Evolutionary conservation across 2,113 vertebrate species (phyloP).

Genomic region (Podarcis muralis): DNA sequence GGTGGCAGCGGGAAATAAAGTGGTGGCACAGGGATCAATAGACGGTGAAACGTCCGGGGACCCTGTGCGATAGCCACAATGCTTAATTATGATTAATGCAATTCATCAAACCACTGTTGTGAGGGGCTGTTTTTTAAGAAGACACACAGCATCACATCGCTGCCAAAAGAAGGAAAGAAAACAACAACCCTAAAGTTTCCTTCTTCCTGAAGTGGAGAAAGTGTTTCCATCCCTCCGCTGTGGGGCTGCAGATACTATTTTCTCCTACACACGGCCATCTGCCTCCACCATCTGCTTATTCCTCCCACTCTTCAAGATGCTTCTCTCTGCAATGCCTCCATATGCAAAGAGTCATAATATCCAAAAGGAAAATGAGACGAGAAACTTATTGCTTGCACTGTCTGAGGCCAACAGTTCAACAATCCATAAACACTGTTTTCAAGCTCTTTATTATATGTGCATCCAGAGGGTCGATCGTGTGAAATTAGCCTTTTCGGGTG

Average conservation of each 20-base stretch:
- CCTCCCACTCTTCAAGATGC: constrained; percentile 49
- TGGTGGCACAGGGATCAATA: too few relatives aligned
- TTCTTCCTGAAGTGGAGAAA: neutral
- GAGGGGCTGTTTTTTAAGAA: too few relatives aligned
- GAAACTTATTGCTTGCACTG: constrained; percentile 28
- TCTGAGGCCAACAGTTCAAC: constrained; percentile 38
- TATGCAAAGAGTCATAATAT: constrained; percentile 30
- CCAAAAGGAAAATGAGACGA: constrained; percentile 30
- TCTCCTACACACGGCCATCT: constrained; percentile 47
- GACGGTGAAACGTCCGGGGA: too few relatives aligned
- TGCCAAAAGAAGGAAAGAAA: neutral
- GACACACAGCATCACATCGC: neutral
- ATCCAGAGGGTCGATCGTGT: neutral
- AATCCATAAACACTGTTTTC: constrained; percentile 31
- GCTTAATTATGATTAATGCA: too few relatives aligned
- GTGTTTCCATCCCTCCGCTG: constrained; percentile 9
- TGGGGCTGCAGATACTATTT: constrained; percentile 21
- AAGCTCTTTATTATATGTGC: neutral
- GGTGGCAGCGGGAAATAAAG: too few relatives aligned
- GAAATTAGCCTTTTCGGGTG: neutral
- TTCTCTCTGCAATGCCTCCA: constrained; percentile 23
- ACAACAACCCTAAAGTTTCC: neutral
- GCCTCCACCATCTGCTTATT: constrained; percentile 44
- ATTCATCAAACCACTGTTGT: too few relatives aligned
- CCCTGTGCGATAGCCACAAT: too few relatives aligned